Conservation (phyloP, 2,113 vertebrate species). For the Eptatretus burgeri region DNA sequence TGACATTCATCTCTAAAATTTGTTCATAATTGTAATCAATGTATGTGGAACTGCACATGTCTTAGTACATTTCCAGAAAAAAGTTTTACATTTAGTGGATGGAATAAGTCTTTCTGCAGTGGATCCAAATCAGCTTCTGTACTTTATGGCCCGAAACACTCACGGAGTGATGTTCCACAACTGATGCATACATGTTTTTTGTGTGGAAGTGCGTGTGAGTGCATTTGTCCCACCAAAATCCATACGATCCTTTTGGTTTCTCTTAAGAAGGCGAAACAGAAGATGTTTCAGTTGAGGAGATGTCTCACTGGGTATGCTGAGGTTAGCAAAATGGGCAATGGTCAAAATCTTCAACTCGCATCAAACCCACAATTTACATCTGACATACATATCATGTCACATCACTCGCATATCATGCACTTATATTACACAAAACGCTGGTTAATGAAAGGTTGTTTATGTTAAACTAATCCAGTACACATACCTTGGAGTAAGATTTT, state of each 20-base stretch:
- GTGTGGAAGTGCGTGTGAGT: not conserved
- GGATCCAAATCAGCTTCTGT: no score
- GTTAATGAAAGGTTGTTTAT: no score
- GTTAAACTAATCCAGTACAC: constrained; percentile 12
- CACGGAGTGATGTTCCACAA: no score
- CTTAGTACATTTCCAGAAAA: no score
- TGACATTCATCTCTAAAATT: no score
- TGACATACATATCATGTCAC: not conserved
- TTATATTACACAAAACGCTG: no score
- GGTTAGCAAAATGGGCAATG: constrained; percentile 7
- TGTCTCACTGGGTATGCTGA: constrained; percentile 67
- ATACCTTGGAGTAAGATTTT: constrained; percentile 51
- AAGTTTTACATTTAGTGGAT: no score
- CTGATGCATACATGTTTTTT: not conserved
- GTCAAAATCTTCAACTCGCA: not conserved
- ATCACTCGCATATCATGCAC: no score
- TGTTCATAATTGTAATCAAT: no score
- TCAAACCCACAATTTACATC: not conserved
- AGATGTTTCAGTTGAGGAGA: constrained; percentile 42
- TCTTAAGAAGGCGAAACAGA: constrained; percentile 45
- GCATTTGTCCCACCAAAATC: constrained; percentile 33
- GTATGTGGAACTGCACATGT: no score
- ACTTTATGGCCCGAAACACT: no score
- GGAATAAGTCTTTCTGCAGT: no score
- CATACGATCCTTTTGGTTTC: constrained; percentile 53